phyloP scores from a whole-genome alignment of 2,888 invertebrate genomes.

The Thecophora atra region DNA sequence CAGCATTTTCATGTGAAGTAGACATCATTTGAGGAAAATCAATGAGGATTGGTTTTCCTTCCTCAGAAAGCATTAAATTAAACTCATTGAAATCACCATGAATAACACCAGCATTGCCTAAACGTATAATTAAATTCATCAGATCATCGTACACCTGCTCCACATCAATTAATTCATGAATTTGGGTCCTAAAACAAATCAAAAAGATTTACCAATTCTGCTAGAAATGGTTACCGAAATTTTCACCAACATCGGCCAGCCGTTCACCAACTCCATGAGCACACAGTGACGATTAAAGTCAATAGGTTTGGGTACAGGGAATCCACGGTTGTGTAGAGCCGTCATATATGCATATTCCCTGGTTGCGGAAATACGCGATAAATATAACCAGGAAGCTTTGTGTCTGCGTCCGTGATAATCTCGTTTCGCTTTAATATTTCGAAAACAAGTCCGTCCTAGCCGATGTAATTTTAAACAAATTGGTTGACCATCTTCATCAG shows the following conservation, averaged over 20 bases:
- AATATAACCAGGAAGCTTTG: slow-evolving; percentile 92
- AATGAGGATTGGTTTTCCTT: slow-evolving; percentile 85
- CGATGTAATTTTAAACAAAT: slow-evolving; percentile 91
- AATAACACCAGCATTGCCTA: slow-evolving; percentile 95
- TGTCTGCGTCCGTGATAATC: slow-evolving; percentile 95
- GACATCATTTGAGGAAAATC: slow-evolving; percentile 99
- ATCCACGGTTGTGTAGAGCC: slow-evolving; percentile 86
- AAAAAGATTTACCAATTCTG: background rate
- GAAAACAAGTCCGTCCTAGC: slow-evolving; percentile 94
- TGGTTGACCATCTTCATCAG: slow-evolving; percentile 79
- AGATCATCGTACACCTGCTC: slow-evolving; percentile 89
- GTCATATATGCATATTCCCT: slow-evolving; percentile 99
- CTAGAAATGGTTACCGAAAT: background rate
- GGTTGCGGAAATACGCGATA: slow-evolving; percentile 94
- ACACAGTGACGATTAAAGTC: slow-evolving; percentile 96
- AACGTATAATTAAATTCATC: slow-evolving; percentile 89
- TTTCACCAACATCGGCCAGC: slow-evolving; percentile 77
- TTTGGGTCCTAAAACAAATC: slow-evolving; percentile 70
- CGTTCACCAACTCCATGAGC: slow-evolving; percentile 91
- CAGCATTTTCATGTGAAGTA: slow-evolving; percentile 89
- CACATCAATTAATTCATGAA: slow-evolving; percentile 73
- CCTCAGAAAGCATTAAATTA: slow-evolving; percentile 89
- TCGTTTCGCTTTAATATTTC: slow-evolving; percentile 93
- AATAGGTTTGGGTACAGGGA: slow-evolving; percentile 94
- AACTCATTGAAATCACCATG: slow-evolving; percentile 99